These are phyloP conservation scores for Tethya wilhelma DNA, from an alignment of 37 sponge, comb jelly and placozoan genomes.

Conservation along the genomic window DNA sequence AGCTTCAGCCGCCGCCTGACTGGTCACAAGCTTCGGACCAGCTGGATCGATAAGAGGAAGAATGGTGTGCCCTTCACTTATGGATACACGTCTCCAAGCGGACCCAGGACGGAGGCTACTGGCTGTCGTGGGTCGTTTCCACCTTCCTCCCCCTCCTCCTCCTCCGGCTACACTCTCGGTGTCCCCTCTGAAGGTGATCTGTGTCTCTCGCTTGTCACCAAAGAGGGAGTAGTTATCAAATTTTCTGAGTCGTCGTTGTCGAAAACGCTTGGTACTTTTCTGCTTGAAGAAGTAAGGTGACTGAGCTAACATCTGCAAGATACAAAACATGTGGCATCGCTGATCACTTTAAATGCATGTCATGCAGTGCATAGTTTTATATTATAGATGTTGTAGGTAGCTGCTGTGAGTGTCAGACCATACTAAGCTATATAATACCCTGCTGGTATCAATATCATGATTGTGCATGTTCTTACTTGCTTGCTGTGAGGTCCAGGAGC, in stretches of 20 bases:
- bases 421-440: too few relatives aligned
- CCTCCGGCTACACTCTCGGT: not conserved
- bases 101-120: not conserved
- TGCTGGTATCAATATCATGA: too few relatives aligned
- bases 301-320: too few relatives aligned
- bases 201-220: constrained; percentile 42
- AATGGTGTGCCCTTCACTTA: not conserved
- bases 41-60: constrained; percentile 21
- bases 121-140: not conserved
- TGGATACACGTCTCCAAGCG: not conserved
- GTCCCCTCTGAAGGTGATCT: constrained; percentile 22
- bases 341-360: too few relatives aligned
- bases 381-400: too few relatives aligned
- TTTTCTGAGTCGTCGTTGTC: constrained; percentile 32
- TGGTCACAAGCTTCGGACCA: constrained; percentile 25
- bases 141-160: not conserved
- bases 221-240: constrained; percentile 34
- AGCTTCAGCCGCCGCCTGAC: not conserved
- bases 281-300: constrained; percentile 54
- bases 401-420: too few relatives aligned
- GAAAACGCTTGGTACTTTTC: constrained; percentile 18
- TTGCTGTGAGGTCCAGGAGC: too few relatives aligned
- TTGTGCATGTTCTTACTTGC: too few relatives aligned
- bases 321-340: too few relatives aligned
- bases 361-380: too few relatives aligned